phyloP scores from a whole-genome alignment of 2,888 invertebrate genomes.

The Arctia plantaginis region DNA sequence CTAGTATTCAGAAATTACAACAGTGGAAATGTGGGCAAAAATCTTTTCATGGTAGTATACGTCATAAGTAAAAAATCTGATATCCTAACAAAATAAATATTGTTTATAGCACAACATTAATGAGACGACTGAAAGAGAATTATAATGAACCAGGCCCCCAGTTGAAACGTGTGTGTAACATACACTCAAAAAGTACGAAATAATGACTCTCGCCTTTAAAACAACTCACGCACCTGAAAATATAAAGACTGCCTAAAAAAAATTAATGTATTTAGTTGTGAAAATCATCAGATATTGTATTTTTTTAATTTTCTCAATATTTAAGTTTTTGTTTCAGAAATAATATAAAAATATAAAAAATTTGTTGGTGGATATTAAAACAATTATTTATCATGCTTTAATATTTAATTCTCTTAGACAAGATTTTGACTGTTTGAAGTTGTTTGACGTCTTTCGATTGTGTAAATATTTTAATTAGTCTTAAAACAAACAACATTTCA shows the following conservation, averaged over 20 bases:
- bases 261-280: neutral
- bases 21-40: neutral
- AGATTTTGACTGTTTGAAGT: too few species aligned
- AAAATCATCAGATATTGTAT: too few species aligned
- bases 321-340: too few species aligned
- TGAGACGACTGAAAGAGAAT: conserved; percentile 40
- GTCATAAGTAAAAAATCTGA: neutral
- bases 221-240: conserved; percentile 22
- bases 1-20: neutral
- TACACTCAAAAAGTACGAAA: conserved; percentile 38
- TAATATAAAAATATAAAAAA: too few species aligned
- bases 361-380: too few species aligned
- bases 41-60: too few species aligned
- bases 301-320: too few species aligned
- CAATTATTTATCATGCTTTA: too few species aligned
- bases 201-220: conserved; percentile 38
- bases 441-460: too few species aligned
- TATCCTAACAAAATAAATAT: conserved; percentile 23
- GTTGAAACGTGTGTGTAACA: conserved; percentile 25
- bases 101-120: conserved; percentile 26
- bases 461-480: too few species aligned
- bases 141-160: conserved; percentile 43
- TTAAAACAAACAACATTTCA: too few species aligned
- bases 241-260: conserved; percentile 13
- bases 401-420: too few species aligned